phyloP scores from a whole-genome alignment of 2,797 vertebrate species.

The Halcyon badia region DNA sequence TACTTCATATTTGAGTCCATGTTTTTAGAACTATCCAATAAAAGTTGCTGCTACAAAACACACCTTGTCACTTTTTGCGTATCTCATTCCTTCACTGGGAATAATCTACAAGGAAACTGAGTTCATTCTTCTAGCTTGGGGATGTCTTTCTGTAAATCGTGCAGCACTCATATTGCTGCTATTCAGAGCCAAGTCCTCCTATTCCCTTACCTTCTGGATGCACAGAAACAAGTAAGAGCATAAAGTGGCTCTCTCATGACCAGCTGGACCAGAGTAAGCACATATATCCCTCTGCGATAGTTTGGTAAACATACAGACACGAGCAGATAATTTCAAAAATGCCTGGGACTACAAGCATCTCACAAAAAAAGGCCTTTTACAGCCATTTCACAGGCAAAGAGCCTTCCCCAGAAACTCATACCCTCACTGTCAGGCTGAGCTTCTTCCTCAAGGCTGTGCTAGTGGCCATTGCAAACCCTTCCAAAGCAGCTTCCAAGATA shows the following conservation, averaged over 20 bases:
- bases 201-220: neutral
- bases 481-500: neutral
- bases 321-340: neutral
- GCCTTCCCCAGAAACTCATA: neutral
- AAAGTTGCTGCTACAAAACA: neutral
- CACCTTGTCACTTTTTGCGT: neutral
- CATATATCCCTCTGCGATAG: neutral
- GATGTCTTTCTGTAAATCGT: neutral
- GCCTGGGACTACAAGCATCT: rapidly evolving
- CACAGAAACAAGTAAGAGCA: neutral
- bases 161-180: neutral
- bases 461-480: neutral
- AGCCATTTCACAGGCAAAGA: neutral
- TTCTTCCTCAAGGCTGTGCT: neutral
- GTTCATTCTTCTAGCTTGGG: neutral
- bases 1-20: neutral
- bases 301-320: neutral
- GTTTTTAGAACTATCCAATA: neutral
- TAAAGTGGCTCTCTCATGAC: neutral
- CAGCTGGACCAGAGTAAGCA: neutral
- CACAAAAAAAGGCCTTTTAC: neutral
- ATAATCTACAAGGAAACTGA: neutral
- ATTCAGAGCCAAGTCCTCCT: neutral
- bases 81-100: neutral
- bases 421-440: neutral